phyloP scores from a whole-genome alignment of 1,140 invertebrate species.

The Caerostris extrusa region DNA sequence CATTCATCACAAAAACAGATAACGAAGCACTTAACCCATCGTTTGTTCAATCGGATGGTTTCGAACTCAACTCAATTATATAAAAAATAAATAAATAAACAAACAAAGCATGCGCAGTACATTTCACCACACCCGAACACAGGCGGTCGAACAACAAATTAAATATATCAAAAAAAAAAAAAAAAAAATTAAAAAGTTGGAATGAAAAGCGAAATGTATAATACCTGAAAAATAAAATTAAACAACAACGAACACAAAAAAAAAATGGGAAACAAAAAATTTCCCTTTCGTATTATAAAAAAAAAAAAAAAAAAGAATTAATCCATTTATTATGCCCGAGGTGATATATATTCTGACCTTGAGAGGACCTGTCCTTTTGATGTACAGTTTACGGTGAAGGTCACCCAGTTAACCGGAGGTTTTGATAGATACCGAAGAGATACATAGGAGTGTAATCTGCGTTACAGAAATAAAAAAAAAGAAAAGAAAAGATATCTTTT shows the following conservation, averaged over 20 bases:
- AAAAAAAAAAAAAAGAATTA: slow-evolving; percentile 9
- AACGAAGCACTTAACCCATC: not conserved
- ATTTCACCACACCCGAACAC: slow-evolving; percentile 42
- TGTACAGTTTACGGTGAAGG: slow-evolving; percentile 42
- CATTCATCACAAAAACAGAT: slow-evolving; percentile 44
- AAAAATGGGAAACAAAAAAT: slow-evolving; percentile 60
- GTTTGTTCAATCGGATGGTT: not conserved
- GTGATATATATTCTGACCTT: slow-evolving; percentile 76
- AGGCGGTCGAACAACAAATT: slow-evolving; percentile 38
- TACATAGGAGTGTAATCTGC: slow-evolving; percentile 66
- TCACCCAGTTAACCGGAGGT: slow-evolving; percentile 23
- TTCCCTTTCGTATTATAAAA: slow-evolving; percentile 45
- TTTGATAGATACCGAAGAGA: slow-evolving; percentile 47
- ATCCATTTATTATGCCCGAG: slow-evolving; percentile 73
- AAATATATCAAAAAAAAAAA: slow-evolving; percentile 43
- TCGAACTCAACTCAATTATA: not conserved
- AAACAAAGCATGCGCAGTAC: not conserved
- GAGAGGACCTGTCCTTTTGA: slow-evolving; percentile 28
- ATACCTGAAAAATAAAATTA: slow-evolving; percentile 55
- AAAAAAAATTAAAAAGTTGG: not conserved
- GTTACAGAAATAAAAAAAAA: slow-evolving; percentile 51
- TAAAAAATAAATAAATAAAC: not conserved
- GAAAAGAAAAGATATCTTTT: slow-evolving; percentile 45
- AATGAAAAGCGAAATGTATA: slow-evolving; percentile 60
- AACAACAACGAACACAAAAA: slow-evolving; percentile 1